phyloP scores from a whole-genome alignment of 2,888 invertebrate species.

The Dexiosoma caninum region DNA sequence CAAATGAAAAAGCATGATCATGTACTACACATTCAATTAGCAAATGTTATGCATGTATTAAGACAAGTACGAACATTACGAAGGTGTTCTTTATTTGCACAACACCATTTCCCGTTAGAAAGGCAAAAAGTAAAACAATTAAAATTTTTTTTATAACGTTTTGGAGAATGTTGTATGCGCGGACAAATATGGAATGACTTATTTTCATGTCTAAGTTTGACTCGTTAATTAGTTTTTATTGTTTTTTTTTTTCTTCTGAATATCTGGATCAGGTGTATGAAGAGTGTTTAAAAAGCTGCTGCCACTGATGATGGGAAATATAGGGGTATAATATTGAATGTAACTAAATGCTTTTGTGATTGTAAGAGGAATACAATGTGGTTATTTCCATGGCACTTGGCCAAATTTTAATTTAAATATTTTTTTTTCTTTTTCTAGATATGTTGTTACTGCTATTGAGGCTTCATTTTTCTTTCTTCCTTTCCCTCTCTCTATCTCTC shows the following conservation, averaged over 20 bases:
- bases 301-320: slow-evolving; percentile 14
- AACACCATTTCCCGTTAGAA: slow-evolving; percentile 24
- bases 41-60: slow-evolving; percentile 59
- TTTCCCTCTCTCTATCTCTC: no score
- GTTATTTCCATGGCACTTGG: slow-evolving; percentile 51
- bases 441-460: not conserved
- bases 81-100: slow-evolving; percentile 36
- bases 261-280: slow-evolving; percentile 11
- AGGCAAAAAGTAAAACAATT: not conserved
- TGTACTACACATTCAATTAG: slow-evolving; percentile 58
- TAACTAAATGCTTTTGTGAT: slow-evolving; percentile 38
- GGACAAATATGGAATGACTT: not conserved
- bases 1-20: slow-evolving; percentile 59
- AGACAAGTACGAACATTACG: slow-evolving; percentile 45
- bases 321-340: slow-evolving; percentile 11
- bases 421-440: slow-evolving; percentile 2
- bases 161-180: not conserved
- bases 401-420: slow-evolving; percentile 44
- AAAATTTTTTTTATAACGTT: not conserved
- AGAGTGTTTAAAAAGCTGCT: not conserved
- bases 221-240: not conserved
- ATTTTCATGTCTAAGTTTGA: not conserved
- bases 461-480: not conserved
- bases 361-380: slow-evolving; percentile 23
- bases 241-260: not conserved